A percentile compares a stretch with the other conserved stretches of the same genome.
Conservation (phyloP, 1,140 invertebrate species). For the Meteorus sp. region DNA sequence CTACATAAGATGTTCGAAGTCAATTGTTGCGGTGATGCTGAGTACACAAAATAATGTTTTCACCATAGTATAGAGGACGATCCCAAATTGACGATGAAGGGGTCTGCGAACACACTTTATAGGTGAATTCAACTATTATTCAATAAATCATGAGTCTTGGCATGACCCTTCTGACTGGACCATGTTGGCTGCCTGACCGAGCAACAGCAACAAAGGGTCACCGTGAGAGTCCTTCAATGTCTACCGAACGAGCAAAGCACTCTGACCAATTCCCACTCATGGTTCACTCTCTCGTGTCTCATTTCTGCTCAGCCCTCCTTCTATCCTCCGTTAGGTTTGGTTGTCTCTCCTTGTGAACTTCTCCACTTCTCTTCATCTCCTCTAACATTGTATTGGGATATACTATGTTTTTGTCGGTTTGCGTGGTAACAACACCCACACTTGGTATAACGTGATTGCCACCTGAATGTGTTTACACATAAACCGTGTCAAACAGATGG, state of each 20-base stretch:
- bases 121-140: slow-evolving; percentile 30
- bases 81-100: no score
- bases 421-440: slow-evolving; percentile 5
- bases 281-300: no score
- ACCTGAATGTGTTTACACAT: slow-evolving; percentile 36
- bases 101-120: slow-evolving; percentile 20
- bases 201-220: slow-evolving; percentile 33
- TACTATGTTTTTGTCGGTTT: not conserved
- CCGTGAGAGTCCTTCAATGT: slow-evolving; percentile 31
- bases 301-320: not conserved
- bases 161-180: slow-evolving; percentile 5
- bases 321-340: not conserved
- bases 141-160: slow-evolving; percentile 10
- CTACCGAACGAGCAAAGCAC: slow-evolving; percentile 23
- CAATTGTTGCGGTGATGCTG: no score
- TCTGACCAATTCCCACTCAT: slow-evolving; percentile 27
- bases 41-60: no score
- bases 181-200: slow-evolving; percentile 19
- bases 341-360: slow-evolving; percentile 10
- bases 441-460: slow-evolving; percentile 33
- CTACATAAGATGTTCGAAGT: no score
- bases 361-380: slow-evolving; percentile 12
- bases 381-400: no score
- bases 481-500: slow-evolving; percentile 35
- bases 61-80: no score